Evolutionary conservation across 2,113 vertebrate species (phyloP), one percentile per base, ranked within the genome.

Genomic region (Dromaius novaehollandiae): DNA sequence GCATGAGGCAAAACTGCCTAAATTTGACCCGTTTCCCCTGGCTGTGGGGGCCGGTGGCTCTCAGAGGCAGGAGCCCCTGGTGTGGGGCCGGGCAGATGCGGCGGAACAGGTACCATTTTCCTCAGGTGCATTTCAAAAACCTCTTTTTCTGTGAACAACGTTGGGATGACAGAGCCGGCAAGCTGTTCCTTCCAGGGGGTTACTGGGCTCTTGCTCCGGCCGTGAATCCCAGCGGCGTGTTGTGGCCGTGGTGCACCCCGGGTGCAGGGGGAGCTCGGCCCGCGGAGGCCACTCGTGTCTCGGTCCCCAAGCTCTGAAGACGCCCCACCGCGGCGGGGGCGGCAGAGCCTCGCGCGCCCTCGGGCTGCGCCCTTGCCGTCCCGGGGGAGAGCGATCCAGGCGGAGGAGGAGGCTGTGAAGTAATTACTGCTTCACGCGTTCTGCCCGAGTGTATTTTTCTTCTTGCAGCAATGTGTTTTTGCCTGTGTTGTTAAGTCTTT

Each of bases 351-450:
- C 42, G 42, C 42, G 42, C 13, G 42, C 42, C 60, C 58, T 93
- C 92, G 71, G 92, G 68, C 63, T 0, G 0, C 55, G 63, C 63
- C 3, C 78, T 77, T 84, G 30, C 86, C 83, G 70, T 71, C 92
- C 90, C 73, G 13, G 0, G 63, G n/a, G 94, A 88, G 86, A 93
- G 90, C 0, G 2, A 92, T 86, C 44, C 60, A 88, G 76, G 73
- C 88, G 86, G 89, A 10, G 63, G 84, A 87, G 89, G 66, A 94
- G 92, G 84, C 91, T 92, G 69, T 70, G 55, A 75, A 94, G 91
- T 89, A 93, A 89, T 89, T 81, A 86, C 61, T 87, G 50, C 69
- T 87, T 91, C 94, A 81, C 77, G 55, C 64, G 38, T 82, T 92
- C 92, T 90, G 65, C 74, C 77, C 8, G 11, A 56, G 55, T 53